A percentile compares a stretch with the other conserved stretches of the same genome.
Evolutionary conservation across 1,140 invertebrate genomes (phyloP).

Genomic region (Pachyrhynchus sulphureomaculatus): DNA sequence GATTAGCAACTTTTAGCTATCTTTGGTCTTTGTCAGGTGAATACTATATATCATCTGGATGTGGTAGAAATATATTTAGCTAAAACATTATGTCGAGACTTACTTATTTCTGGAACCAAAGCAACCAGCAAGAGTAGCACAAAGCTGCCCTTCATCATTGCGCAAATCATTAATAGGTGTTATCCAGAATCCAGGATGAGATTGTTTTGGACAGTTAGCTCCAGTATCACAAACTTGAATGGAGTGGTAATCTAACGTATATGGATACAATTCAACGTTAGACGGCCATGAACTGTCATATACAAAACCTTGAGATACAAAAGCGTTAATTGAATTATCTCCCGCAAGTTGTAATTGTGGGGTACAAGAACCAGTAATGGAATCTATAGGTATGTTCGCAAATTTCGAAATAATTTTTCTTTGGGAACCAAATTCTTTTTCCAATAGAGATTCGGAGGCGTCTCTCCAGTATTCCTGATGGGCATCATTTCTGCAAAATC

Average conservation of each 20-base stretch:
- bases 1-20: no score
- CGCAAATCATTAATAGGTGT: constrained; percentile 64
- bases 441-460: constrained; percentile 24
- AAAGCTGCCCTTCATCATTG: constrained; percentile 54
- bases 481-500: constrained; percentile 62
- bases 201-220: constrained; percentile 61
- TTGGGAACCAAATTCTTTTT: constrained; percentile 42
- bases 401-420: constrained; percentile 38
- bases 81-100: no score
- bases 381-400: constrained; percentile 39
- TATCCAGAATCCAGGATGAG: constrained; percentile 63
- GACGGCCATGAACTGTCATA: constrained; percentile 70
- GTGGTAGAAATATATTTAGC: no score
- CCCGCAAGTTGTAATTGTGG: constrained; percentile 42
- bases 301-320: constrained; percentile 53
- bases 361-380: constrained; percentile 37
- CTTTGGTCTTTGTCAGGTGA: no score
- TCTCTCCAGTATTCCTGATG: constrained; percentile 50
- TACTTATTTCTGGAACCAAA: constrained; percentile 7
- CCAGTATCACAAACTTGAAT: constrained; percentile 63
- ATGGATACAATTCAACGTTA: constrained; percentile 57
- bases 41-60: no score
- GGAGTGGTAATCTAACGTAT: constrained; percentile 65
- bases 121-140: constrained; percentile 64
- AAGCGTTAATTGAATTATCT: constrained; percentile 57